Evolutionary conservation across 2,113 vertebrate genomes (phyloP).

Genomic region (Sceloporus tristichus): DNA sequence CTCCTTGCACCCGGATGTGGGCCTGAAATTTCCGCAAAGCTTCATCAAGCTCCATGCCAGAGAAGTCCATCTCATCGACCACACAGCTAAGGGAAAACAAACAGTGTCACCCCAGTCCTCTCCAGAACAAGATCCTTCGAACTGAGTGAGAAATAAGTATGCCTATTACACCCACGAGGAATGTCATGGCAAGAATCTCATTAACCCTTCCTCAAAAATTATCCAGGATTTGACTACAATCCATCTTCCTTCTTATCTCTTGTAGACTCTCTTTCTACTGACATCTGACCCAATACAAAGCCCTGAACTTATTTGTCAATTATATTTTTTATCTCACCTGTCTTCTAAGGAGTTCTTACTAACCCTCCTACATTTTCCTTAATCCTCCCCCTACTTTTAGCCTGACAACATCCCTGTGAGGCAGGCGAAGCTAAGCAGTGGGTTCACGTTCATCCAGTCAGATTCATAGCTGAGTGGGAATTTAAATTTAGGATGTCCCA

Average conservation of each 20-base stretch:
- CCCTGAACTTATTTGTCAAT: not conserved
- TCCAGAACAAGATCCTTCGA: fast-evolving
- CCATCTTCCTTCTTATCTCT: not conserved
- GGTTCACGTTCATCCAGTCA: no score
- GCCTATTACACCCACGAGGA: fast-evolving
- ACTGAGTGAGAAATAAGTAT: not conserved
- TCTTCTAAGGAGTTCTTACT: not conserved
- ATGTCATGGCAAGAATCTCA: not conserved
- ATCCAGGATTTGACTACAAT: not conserved
- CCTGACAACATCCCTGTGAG: no score
- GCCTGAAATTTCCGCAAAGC: conserved; percentile 98
- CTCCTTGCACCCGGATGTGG: conserved; percentile 96
- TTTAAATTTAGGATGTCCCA: no score
- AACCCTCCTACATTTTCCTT: no score
- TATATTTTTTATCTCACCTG: not conserved
- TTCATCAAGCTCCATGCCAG: conserved; percentile 96
- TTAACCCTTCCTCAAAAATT: not conserved
- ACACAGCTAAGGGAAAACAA: conserved; percentile 85
- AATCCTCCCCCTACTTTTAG: no score
- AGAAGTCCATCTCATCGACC: conserved; percentile 99
- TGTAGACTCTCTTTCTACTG: not conserved
- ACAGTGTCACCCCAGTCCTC: not conserved
- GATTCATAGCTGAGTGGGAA: no score
- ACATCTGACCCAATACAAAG: not conserved
- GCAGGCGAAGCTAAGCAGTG: no score